Percentiles rank a stretch among this genome's conserved stretches.
Conservation (phyloP, 2,797 vertebrate genomes). For the Karalla daura region DNA sequence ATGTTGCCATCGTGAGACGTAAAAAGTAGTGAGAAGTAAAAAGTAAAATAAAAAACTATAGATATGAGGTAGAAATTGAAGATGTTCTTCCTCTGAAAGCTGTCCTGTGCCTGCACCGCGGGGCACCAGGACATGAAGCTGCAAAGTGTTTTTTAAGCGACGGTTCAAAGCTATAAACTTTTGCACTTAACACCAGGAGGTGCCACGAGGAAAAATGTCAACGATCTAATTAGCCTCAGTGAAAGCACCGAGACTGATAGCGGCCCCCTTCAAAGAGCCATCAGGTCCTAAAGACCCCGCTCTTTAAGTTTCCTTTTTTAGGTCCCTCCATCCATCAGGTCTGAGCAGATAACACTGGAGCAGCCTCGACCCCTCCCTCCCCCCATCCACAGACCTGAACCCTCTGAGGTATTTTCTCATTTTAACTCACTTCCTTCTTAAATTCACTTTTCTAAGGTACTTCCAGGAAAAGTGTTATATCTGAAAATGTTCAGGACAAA, state of each 20-base stretch:
- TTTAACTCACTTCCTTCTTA: too few relatives aligned
- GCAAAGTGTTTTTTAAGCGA: constrained; percentile 31
- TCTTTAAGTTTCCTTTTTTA: constrained; percentile 30
- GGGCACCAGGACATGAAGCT: constrained; percentile 4
- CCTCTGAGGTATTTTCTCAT: too few relatives aligned
- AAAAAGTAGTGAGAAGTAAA: too few relatives aligned
- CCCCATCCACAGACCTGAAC: too few relatives aligned
- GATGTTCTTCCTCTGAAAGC: neutral
- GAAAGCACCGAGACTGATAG: constrained; percentile 35
- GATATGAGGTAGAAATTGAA: constrained; percentile 4
- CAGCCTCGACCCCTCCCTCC: constrained; percentile 9
- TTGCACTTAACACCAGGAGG: constrained; percentile 29
- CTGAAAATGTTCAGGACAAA: too few relatives aligned
- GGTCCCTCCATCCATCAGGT: constrained; percentile 15
- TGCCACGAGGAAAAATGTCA: constrained; percentile 53
- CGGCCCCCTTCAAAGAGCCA: constrained; percentile 51
- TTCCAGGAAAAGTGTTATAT: too few relatives aligned
- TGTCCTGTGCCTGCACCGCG: neutral
- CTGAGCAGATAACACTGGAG: constrained; percentile 24
- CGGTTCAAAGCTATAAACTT: constrained; percentile 37
- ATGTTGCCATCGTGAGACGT: too few relatives aligned
- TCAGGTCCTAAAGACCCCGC: constrained; percentile 20
- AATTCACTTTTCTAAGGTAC: too few relatives aligned
- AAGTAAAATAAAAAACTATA: too few relatives aligned
- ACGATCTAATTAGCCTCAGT: constrained; percentile 59